Evolutionary conservation across 2,797 vertebrate species (phyloP).

Genomic region (Micropoecilia bifurca): DNA sequence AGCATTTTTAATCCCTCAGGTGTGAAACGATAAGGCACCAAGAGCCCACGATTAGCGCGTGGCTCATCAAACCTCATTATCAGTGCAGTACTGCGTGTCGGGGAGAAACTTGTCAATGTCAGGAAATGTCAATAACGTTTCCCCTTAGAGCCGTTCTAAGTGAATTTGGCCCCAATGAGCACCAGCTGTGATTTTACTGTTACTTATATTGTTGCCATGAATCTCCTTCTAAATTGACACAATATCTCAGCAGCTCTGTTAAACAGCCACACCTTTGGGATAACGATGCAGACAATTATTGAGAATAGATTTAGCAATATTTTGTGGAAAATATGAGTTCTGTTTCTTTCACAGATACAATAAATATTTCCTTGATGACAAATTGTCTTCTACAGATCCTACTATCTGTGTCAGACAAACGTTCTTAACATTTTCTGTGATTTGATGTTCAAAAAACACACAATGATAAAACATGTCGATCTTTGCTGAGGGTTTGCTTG

Average conservation of each 20-base stretch:
- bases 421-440: background rate
- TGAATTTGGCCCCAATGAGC: background rate
- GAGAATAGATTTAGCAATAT: background rate
- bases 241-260: background rate
- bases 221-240: background rate
- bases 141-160: background rate
- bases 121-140: conserved; percentile 4
- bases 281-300: background rate
- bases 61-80: conserved; percentile 10
- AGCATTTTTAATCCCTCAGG: background rate
- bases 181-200: background rate
- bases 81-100: background rate
- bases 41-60: background rate
- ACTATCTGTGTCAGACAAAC: too few species aligned
- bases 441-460: background rate
- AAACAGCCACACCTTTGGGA: background rate
- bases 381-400: background rate
- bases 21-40: background rate
- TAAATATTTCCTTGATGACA: background rate
- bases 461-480: background rate
- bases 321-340: background rate
- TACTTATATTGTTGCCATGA: background rate
- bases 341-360: background rate
- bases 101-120: conserved; percentile 4
- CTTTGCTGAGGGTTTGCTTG: background rate